A percentile compares a stretch with the other conserved stretches of the same genome.
Conservation (phyloP, 2,797 vertebrate species). For the Loriculus beryllinus region DNA sequence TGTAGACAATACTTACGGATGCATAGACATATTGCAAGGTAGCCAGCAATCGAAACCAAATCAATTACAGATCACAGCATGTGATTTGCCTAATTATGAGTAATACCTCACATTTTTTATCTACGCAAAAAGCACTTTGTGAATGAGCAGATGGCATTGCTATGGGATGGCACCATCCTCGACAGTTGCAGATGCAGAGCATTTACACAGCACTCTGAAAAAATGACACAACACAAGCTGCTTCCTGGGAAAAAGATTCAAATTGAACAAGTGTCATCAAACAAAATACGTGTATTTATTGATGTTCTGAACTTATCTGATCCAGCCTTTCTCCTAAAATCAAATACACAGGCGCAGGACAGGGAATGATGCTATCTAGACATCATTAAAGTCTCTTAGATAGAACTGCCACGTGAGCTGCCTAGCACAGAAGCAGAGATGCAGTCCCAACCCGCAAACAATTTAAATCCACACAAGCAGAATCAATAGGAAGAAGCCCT, state of each 20-base stretch:
- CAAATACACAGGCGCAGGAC: background rate
- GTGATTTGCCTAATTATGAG: conserved; percentile 71
- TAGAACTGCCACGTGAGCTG: conserved; percentile 11
- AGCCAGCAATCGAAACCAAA: conserved; percentile 50
- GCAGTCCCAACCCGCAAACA: conserved; percentile 35
- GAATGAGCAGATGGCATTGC: conserved; percentile 69
- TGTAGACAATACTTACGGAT: conserved; percentile 54
- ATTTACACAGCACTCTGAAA: conserved; percentile 46
- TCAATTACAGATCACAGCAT: conserved; percentile 65
- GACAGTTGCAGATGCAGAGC: conserved; percentile 69
- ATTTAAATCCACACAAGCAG: conserved; percentile 57
- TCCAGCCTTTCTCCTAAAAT: conserved; percentile 38
- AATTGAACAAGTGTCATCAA: conserved; percentile 56
- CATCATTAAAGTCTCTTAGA: conserved; percentile 24
- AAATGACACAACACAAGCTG: conserved; percentile 63
- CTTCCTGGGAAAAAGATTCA: conserved; percentile 61
- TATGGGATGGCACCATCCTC: conserved; percentile 56
- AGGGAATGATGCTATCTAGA: conserved; percentile 1
- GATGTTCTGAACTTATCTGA: conserved; percentile 54
- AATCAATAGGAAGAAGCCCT: conserved; percentile 67
- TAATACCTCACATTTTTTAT: conserved; percentile 68
- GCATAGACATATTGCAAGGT: conserved; percentile 17
- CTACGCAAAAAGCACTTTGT: conserved; percentile 56
- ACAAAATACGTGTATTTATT: conserved; percentile 46
- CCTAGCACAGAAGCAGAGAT: background rate